Conservation (phyloP, 2,797 vertebrate species). For the Sebastes itinus region DNA sequence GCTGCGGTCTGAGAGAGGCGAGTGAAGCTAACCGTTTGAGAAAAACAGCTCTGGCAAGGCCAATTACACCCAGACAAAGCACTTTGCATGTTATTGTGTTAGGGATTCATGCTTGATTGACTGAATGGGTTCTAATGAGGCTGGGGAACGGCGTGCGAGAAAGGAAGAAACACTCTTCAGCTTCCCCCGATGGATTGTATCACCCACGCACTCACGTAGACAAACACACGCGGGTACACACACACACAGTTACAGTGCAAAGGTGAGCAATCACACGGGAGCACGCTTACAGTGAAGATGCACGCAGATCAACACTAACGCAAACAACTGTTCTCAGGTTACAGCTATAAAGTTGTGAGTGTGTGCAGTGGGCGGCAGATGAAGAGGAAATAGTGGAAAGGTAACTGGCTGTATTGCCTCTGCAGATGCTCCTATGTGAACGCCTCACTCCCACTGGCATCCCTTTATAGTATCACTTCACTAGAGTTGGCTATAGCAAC, state of each 20-base stretch:
- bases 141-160: conserved; percentile 61
- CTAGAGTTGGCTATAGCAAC: conserved; percentile 65
- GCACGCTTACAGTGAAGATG: background rate
- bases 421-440: conserved; percentile 59
- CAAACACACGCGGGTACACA: conserved; percentile 26
- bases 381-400: conserved; percentile 52
- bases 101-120: conserved; percentile 79
- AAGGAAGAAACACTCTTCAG: conserved; percentile 60
- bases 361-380: conserved; percentile 55
- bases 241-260: conserved; percentile 24
- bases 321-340: conserved; percentile 9
- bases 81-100: conserved; percentile 81
- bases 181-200: conserved; percentile 69
- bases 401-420: conserved; percentile 52
- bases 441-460: conserved; percentile 64
- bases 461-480: conserved; percentile 73
- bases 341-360: conserved; percentile 18
- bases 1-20: conserved; percentile 50
- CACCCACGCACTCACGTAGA: background rate
- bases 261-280: conserved; percentile 29
- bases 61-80: conserved; percentile 80
- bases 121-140: conserved; percentile 79
- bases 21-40: conserved; percentile 68
- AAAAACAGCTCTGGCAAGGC: conserved; percentile 73
- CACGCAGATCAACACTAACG: conserved; percentile 12